Evolutionary conservation across 2,888 invertebrate species (phyloP).

Genomic region (Marronus borbonicus): DNA sequence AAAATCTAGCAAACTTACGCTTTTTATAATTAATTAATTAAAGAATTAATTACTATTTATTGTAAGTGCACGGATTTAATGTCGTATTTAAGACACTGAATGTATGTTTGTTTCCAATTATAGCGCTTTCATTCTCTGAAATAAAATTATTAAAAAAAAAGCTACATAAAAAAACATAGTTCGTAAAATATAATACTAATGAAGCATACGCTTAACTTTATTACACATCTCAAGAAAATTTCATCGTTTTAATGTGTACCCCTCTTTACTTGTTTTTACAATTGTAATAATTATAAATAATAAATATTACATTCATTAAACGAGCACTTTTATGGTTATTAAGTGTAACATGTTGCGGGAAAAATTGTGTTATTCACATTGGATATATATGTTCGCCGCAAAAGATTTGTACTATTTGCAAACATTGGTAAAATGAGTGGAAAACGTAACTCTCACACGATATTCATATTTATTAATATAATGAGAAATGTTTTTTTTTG

Average conservation of each 20-base stretch:
- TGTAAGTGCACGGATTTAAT: slow-evolving; percentile 24
- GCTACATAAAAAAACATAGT: slow-evolving; percentile 2
- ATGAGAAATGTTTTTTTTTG: slow-evolving; percentile 33
- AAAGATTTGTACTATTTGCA: slow-evolving; percentile 6
- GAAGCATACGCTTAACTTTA: slow-evolving; percentile 42
- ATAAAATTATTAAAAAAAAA: not conserved
- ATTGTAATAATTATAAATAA: slow-evolving; percentile 9
- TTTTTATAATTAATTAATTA: slow-evolving; percentile 37
- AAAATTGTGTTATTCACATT: slow-evolving; percentile 15
- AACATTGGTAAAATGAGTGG: not conserved
- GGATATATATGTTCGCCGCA: slow-evolving; percentile 2
- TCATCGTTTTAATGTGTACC: slow-evolving; percentile 18
- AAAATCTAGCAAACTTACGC: slow-evolving; percentile 18
- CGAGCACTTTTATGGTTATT: not conserved
- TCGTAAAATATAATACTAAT: slow-evolving; percentile 15
- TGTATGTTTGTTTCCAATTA: slow-evolving; percentile 35
- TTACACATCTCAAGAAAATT: slow-evolving; percentile 42
- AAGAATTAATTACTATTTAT: slow-evolving; percentile 4
- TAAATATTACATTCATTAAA: slow-evolving; percentile 15
- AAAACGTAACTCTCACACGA: not conserved
- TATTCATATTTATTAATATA: slow-evolving; percentile 32
- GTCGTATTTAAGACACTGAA: slow-evolving; percentile 19
- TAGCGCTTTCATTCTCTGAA: slow-evolving; percentile 21
- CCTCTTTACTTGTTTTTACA: slow-evolving; percentile 1
- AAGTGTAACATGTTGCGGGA: not conserved